Evolutionary conservation across 2,113 vertebrate genomes (phyloP), one percentile per base, ranked within the genome.

Genomic region (Uria aalge): DNA sequence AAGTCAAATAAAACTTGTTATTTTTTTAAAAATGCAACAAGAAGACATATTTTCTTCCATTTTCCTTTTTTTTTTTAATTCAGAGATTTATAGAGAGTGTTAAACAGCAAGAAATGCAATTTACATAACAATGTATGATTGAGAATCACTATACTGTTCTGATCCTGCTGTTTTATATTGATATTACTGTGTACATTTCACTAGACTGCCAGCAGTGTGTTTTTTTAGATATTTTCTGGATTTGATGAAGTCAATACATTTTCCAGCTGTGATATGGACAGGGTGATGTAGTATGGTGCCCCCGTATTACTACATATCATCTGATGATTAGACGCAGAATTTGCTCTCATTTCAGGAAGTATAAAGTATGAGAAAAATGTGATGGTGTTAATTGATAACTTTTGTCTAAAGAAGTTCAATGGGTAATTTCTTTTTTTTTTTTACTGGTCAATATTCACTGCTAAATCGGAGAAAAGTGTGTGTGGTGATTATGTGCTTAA

Each of bases 81-180:
- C 53, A 67, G 56, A 83, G 88, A 92, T 92, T 91, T 95, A 85
- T 75, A 78, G n/a, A 85, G 32, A 8, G 8, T 62, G 50, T 92
- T 94, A 78, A 32, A 89, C 87, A 94, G 91, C 47, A 93, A 96
- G 77, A 81, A 92, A 43, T 68, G 11, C 19, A 90, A 96, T 97
- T 97, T 97, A 52, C 69, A 91, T 92, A 59, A 26, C 43, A 94
- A 53, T 77, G 9, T 85, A 71, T 94, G 86, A 81, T 62, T 83
- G 86, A 95, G 56, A 86, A 88, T 93, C 74, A 45, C 19, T 52
- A 23, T 48, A n/a, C 17, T 66, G 21, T 60, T 93, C 67, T 24
- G 12, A 67, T 85, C 93, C 69, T 94, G 66, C 88, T 96, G 94
- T 59, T 94, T 91, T 90, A n/a, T 96, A 90, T 67, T 96, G 83